A percentile compares a stretch with the other conserved stretches of the same genome.
phyloP scores from a whole-genome alignment of 2,113 vertebrate species.

The Tetrao urogallus region DNA sequence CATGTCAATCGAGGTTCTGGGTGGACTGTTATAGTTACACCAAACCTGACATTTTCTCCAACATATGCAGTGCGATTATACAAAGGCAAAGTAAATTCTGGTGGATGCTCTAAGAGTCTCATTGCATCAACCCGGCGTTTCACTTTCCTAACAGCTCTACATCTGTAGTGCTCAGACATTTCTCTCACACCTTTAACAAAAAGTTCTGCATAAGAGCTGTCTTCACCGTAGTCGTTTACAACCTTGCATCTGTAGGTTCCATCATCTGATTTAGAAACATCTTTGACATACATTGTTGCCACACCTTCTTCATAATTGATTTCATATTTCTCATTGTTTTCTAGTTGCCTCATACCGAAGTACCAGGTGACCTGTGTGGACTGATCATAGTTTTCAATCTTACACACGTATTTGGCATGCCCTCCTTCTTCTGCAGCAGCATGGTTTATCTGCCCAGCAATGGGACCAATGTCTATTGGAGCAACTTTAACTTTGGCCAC shows the following conservation, averaged over 20 bases:
- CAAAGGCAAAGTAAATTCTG: conserved; percentile 96
- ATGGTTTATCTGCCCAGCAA: conserved; percentile 90
- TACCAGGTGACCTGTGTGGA: conserved; percentile 97
- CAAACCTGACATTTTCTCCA: conserved; percentile 91
- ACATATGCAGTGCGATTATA: conserved; percentile 91
- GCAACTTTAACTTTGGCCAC: conserved; percentile 96
- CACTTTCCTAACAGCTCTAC: conserved; percentile 89
- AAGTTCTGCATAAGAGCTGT: conserved; percentile 93
- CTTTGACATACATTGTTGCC: conserved; percentile 90
- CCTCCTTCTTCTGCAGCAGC: conserved; percentile 86
- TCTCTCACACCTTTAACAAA: conserved; percentile 91
- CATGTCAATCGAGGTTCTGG: conserved; percentile 95
- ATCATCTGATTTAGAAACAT: conserved; percentile 90
- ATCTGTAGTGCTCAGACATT: conserved; percentile 88
- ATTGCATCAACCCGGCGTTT: conserved; percentile 93
- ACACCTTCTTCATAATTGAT: conserved; percentile 94
- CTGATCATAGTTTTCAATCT: conserved; percentile 95
- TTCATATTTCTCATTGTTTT: conserved; percentile 90
- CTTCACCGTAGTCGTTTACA: conserved; percentile 96
- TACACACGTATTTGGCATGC: conserved; percentile 88
- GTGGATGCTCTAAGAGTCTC: conserved; percentile 93
- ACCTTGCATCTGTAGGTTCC: conserved; percentile 97
- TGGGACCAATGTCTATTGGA: conserved; percentile 93
- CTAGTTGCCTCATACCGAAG: conserved; percentile 94
- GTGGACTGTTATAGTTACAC: conserved; percentile 97